Evolutionary conservation across 2,888 invertebrate species (phyloP), one percentile per base, ranked within the genome.

Genomic region (Blera fallax): DNA sequence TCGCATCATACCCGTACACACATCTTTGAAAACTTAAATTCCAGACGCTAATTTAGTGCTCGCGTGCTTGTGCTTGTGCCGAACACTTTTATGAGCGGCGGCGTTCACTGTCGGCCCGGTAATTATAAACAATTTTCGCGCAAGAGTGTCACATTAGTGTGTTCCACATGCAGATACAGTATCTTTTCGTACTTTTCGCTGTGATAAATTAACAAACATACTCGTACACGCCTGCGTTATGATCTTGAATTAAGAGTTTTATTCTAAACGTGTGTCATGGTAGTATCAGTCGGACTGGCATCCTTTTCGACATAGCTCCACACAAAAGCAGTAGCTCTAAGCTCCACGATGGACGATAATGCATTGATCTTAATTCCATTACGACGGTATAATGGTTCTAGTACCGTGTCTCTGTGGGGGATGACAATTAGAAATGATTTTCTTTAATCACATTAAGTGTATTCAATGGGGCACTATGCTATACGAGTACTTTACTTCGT

Each of bases 401-500:
- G 67, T 64, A 54, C 52, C 48, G 24, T 56, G n/a, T 14, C 60
- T 48, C 58, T 32, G 74, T 43, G 69, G 67, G 73, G 73, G 58
- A 60, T 72, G 64, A 74, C 69, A 84, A 76, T 84, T 76, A 80
- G 70, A 76, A 69, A 43, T 74, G 74, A 84, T 84, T 74, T 70
- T 40, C 64, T 65, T 74, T 79, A 84, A 84, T 80, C 79, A 48
- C 70, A 70, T 80, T 79, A 84, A 84, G 73, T 43, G 48, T 48
- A 37, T 70, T 84, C 65, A 76, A 76, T 80, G 74, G 70, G 24
- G 56, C 16, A 50, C 58, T 8, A 32, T 10, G 16, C 34, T 8
- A 34, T 29, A 32, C 24, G 24, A 24, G 24, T 24, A 32, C 32
- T 32, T 24, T 14, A 5, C 6, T 14, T 10, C n/a, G n/a, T n/a